Conservation (phyloP, 2,113 vertebrate species). For the Pimephales promelas region DNA sequence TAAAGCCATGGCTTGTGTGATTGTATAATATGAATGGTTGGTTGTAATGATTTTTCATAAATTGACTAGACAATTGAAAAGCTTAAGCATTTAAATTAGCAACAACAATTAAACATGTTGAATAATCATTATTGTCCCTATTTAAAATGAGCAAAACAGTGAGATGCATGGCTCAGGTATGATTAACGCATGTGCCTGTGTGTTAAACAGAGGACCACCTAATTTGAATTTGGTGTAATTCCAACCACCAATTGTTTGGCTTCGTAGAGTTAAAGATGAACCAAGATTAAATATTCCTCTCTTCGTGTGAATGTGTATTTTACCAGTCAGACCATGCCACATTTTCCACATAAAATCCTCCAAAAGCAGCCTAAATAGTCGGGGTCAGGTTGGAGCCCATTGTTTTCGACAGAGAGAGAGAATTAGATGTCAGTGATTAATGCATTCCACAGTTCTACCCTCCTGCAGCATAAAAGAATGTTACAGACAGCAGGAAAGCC, state of each 20-base stretch:
- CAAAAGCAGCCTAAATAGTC: not conserved
- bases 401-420: not conserved
- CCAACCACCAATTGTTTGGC: not conserved
- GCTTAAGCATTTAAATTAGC: not conserved
- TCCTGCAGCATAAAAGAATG: slow-evolving; percentile 46
- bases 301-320: not conserved
- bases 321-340: not conserved
- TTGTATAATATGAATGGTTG: not conserved
- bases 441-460: slow-evolving; percentile 64
- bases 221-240: not conserved
- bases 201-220: not conserved
- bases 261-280: not conserved
- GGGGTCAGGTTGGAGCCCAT: not conserved
- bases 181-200: not conserved
- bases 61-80: not conserved
- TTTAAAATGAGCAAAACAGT: not conserved
- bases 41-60: not conserved
- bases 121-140: not conserved
- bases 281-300: not conserved
- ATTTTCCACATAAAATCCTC: not conserved
- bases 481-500: slow-evolving; percentile 28
- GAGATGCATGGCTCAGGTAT: not conserved
- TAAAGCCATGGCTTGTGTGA: not conserved
- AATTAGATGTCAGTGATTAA: slow-evolving; percentile 59
- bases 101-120: not conserved